Percentiles rank a stretch among this genome's conserved stretches.
phyloP scores from a whole-genome alignment of 2,888 invertebrate species.

The Melinaea marsaeus region DNA sequence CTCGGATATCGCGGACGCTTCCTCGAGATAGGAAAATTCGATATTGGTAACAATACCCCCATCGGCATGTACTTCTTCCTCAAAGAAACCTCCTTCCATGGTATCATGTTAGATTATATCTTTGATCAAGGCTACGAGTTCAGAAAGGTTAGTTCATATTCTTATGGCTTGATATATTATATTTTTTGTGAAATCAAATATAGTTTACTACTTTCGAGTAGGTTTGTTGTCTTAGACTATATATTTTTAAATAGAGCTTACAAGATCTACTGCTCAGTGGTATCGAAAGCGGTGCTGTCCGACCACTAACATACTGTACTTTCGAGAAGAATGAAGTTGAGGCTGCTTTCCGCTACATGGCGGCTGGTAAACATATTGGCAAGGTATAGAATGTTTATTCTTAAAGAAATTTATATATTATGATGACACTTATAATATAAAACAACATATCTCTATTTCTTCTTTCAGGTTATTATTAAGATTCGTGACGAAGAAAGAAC shows the following conservation, averaged over 20 bases:
- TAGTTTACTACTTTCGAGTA: no score
- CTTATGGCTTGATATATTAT: not conserved
- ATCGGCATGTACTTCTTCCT: constrained; percentile 84
- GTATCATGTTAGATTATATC: constrained; percentile 74
- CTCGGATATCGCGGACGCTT: constrained; percentile 80
- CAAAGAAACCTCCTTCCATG: constrained; percentile 76
- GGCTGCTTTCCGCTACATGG: constrained; percentile 78
- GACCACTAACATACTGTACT: constrained; percentile 79
- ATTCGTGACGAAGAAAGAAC: constrained; percentile 70
- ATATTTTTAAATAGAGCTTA: constrained; percentile 53
- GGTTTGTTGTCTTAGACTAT: no score
- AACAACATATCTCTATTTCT: not conserved
- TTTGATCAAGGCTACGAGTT: constrained; percentile 62
- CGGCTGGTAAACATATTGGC: constrained; percentile 85
- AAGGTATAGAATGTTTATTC: constrained; percentile 60
- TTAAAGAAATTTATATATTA: not conserved
- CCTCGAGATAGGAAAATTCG: constrained; percentile 89
- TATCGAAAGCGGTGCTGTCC: constrained; percentile 80
- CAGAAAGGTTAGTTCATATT: constrained; percentile 50
- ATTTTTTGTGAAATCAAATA: no score
- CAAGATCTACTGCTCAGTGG: constrained; percentile 78
- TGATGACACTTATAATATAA: not conserved
- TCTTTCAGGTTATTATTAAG: constrained; percentile 70
- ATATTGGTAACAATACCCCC: constrained; percentile 82
- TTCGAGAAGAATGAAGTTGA: constrained; percentile 80